These are phyloP conservation scores for Petrocephalus sullivani DNA, from an alignment of 2,797 vertebrate genomes.

Conservation along the genomic window DNA sequence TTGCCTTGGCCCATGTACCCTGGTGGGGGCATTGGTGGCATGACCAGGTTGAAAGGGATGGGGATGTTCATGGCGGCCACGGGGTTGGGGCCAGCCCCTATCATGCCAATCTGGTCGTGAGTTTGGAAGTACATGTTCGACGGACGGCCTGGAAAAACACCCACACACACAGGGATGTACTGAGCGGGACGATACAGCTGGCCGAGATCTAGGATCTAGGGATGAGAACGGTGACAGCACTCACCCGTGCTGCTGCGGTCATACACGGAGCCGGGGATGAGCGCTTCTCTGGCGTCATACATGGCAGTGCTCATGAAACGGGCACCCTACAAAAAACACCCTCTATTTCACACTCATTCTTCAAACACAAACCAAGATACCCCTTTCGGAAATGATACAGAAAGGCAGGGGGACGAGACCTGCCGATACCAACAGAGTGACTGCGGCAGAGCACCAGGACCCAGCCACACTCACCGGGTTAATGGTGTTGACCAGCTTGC, in stretches of 20 bases:
- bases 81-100: conserved; percentile 84
- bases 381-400: not conserved
- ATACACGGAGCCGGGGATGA: conserved; percentile 94
- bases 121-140: conserved; percentile 99
- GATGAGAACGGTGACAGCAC: not conserved
- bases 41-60: conserved; percentile 95
- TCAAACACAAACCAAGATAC: not conserved
- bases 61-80: conserved; percentile 94
- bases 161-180: not conserved
- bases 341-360: not conserved
- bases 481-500: conserved; percentile 96
- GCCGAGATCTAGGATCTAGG: not conserved
- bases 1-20: conserved; percentile 90
- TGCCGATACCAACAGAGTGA: not conserved
- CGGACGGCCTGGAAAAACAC: conserved; percentile 67
- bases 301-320: conserved; percentile 98
- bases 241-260: conserved; percentile 89
- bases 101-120: conserved; percentile 98
- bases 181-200: not conserved
- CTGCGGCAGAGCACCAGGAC: not conserved
- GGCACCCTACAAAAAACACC: conserved; percentile 68
- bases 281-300: conserved; percentile 95
- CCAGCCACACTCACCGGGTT: conserved; percentile 78
- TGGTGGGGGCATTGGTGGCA: conserved; percentile 93
- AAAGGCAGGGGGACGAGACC: not conserved